Conservation (phyloP, 2,888 invertebrate species). For the Tipula confusa region DNA sequence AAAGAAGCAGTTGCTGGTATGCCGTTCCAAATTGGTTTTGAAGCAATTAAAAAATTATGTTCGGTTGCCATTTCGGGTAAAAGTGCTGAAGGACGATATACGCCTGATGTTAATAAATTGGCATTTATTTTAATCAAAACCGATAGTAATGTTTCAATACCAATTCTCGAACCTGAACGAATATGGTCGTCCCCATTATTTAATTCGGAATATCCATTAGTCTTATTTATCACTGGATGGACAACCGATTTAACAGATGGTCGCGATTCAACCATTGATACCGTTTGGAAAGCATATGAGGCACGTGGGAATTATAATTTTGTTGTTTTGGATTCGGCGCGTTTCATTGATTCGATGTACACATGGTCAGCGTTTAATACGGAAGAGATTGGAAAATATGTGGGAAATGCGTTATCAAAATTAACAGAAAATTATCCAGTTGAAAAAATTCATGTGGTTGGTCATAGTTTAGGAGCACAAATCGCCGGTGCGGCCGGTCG, state of each 20-base stretch:
- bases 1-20: background rate
- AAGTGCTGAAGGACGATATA: background rate
- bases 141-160: background rate
- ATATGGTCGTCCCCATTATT: background rate
- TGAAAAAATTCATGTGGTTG: slow-evolving; percentile 33
- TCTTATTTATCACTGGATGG: background rate
- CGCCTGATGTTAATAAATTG: background rate
- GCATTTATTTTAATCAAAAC: background rate
- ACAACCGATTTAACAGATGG: slow-evolving; percentile 38
- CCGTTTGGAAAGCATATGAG: slow-evolving; percentile 43
- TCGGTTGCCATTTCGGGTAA: background rate
- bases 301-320: slow-evolving; percentile 42
- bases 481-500: slow-evolving; percentile 45
- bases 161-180: background rate
- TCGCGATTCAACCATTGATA: slow-evolving; percentile 40
- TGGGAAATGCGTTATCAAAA: background rate
- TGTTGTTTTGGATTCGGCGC: background rate
- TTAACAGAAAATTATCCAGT: background rate
- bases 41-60: background rate
- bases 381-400: background rate
- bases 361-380: background rate
- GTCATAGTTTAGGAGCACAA: slow-evolving; percentile 48
- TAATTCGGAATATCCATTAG: background rate
- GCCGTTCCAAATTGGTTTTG: background rate
- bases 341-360: background rate